Conservation (phyloP, 1,140 invertebrate genomes). For the Contarinia nasturtii region DNA sequence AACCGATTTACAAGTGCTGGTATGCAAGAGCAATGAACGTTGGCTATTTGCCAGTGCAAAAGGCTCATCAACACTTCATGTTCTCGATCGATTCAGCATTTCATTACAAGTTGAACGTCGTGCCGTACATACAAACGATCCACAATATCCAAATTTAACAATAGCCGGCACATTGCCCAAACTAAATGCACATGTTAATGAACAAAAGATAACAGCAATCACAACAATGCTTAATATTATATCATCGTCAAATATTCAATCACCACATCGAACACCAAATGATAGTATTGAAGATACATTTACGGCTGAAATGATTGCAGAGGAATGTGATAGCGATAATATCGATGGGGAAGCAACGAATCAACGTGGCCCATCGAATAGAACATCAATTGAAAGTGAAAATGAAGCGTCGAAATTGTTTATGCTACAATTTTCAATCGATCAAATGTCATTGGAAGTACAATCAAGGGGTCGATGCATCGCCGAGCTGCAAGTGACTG, state of each 20-base stretch:
- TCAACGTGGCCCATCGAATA: too few species aligned
- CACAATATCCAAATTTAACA: slow-evolving; percentile 64
- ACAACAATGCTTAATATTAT: slow-evolving; percentile 25
- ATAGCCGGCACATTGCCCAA: slow-evolving; percentile 69
- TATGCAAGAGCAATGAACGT: slow-evolving; percentile 71
- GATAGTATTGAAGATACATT: slow-evolving; percentile 4
- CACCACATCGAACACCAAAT: slow-evolving; percentile 4
- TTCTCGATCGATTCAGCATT: slow-evolving; percentile 82
- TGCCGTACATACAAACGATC: slow-evolving; percentile 63
- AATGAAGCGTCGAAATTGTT: slow-evolving; percentile 39
- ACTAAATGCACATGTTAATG: slow-evolving; percentile 75
- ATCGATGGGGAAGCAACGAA: neutral
- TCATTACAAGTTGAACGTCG: slow-evolving; percentile 63
- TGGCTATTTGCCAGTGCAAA: slow-evolving; percentile 73
- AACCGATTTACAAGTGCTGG: slow-evolving; percentile 71
- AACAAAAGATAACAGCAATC: slow-evolving; percentile 59
- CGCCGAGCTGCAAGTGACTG: slow-evolving; percentile 77
- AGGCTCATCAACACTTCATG: slow-evolving; percentile 63
- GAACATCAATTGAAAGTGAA: neutral
- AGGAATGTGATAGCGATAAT: slow-evolving; percentile 8
- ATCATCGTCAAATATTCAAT: slow-evolving; percentile 24
- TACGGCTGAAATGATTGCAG: slow-evolving; percentile 1
- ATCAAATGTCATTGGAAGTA: slow-evolving; percentile 71
- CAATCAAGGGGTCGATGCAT: slow-evolving; percentile 69
- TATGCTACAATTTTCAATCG: slow-evolving; percentile 71